Conservation (phyloP, 2,113 vertebrate genomes). For the Protobothrops flavoviridis region DNA sequence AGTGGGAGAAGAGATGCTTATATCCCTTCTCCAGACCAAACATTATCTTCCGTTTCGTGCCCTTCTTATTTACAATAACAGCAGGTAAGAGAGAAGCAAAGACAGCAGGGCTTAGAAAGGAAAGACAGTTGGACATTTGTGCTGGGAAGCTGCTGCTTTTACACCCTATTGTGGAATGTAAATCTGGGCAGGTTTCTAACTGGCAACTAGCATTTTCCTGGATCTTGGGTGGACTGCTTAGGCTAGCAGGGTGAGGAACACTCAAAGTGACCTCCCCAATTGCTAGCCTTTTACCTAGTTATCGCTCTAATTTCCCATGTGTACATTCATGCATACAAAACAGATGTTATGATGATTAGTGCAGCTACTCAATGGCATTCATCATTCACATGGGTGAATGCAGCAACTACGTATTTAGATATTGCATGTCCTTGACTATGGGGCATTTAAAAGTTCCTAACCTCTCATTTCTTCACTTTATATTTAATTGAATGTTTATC, state of each 20-base stretch:
- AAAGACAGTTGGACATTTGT: not conserved
- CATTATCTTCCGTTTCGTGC: not conserved
- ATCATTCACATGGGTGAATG: not conserved
- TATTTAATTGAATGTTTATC: constrained; percentile 4
- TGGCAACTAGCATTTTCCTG: too few species aligned
- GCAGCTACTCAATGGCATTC: not conserved
- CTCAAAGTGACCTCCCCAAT: not conserved
- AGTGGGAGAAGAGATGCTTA: not conserved
- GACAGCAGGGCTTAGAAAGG: not conserved
- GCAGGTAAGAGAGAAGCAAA: not conserved
- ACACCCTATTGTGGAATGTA: not conserved
- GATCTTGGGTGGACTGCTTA: not conserved
- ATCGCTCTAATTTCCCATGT: not conserved
- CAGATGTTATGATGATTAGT: not conserved
- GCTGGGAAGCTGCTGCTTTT: not conserved
- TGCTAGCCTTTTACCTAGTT: not conserved
- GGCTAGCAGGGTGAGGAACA: not conserved
- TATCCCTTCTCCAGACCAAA: not conserved
- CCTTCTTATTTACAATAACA: not conserved
- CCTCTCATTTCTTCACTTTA: not conserved
- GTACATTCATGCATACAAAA: not conserved
- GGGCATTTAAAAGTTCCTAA: not conserved
- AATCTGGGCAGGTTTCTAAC: too few species aligned
- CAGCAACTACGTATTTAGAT: not conserved
- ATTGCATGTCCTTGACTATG: not conserved